These are phyloP conservation scores for Argyresthia goedartella DNA, from an alignment of 2,888 invertebrate species.

Conservation along the genomic window DNA sequence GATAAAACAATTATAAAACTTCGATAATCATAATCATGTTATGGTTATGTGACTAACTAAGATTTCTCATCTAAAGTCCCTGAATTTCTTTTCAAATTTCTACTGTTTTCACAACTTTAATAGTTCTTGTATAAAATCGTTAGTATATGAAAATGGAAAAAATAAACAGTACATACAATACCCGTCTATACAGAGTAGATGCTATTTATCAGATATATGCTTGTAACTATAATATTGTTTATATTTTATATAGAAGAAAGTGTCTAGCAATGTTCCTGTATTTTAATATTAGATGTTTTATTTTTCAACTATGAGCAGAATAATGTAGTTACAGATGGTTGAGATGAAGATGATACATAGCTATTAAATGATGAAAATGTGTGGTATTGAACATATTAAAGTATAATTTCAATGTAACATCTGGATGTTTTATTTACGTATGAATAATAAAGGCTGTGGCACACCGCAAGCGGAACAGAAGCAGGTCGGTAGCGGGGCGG, in stretches of 20 bases:
- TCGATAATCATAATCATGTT: background rate
- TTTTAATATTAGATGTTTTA: conserved; percentile 36
- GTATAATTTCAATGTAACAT: conserved; percentile 1
- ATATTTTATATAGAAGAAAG: conserved; percentile 39
- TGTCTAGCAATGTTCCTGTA: conserved; percentile 22
- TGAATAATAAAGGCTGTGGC: too few species aligned
- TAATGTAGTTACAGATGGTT: conserved; percentile 16
- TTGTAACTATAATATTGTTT: conserved; percentile 12
- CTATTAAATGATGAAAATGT: background rate
- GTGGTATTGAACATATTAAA: background rate
- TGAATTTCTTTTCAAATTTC: background rate
- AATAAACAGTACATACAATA: background rate
- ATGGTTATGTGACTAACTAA: background rate
- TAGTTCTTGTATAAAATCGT: background rate
- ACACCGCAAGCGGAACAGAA: too few species aligned
- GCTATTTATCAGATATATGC: background rate
- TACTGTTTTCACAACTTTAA: background rate
- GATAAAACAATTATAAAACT: conserved; percentile 7
- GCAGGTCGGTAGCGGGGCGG: too few species aligned
- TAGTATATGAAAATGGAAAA: background rate
- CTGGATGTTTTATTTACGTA: background rate
- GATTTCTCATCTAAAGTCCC: background rate
- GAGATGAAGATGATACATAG: background rate
- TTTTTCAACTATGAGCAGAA: conserved; percentile 25
- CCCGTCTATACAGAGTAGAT: background rate